Base-by-base conservation (phyloP, 2,797 vertebrate genomes). In the Podarcis lilfordi region DNA sequence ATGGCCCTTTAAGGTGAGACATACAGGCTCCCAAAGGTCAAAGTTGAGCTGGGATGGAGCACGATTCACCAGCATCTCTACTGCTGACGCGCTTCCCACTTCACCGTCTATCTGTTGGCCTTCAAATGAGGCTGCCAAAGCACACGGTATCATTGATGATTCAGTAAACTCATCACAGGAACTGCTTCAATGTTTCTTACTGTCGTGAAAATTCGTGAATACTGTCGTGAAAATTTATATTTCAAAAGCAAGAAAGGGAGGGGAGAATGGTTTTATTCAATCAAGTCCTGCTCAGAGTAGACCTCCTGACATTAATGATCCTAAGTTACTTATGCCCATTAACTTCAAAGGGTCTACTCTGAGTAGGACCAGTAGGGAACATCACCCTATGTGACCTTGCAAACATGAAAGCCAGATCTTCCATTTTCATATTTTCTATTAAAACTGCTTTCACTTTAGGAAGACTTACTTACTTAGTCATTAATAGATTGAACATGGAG, bases 401-500 rank as follows among this genome's bases (percentile, higher is more conserved):
- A 59, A 85, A 71, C 85, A 37, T 25, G 8, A 79, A 80, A 74
- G 29, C 1, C 59, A 66, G 55, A 89, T 79, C 2, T 82, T 2
- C 4, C 80, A 8, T 55, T 90, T 69, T 55, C 27, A 55, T 5
- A 21, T 10, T 11, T 86, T 43, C 3, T 2, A 32, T n/a, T 21
- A 84, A 85, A 91, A 10, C 7, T n/a, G 25, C 0, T 25, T 77
- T 91, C 17, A 80, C 45, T 5, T 74, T 80, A 79, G 74, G 27
- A 82, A 92, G 43, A n/a, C 59, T 85, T 43, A n/a, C 23, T 10
- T 50, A 55, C n/a, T 87, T 71, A 40, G 75, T 68, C 13, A 8
- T 32, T 87, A 74, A 87, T 4, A 75, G 69, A 43, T 13, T 50
- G 23, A 80, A 37, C 0, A 77, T 32, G 71, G 21, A 86, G 69